Percentiles rank a stretch among this genome's conserved stretches.
phyloP scores from a whole-genome alignment of 2,113 vertebrate species.

The Tyto alba region DNA sequence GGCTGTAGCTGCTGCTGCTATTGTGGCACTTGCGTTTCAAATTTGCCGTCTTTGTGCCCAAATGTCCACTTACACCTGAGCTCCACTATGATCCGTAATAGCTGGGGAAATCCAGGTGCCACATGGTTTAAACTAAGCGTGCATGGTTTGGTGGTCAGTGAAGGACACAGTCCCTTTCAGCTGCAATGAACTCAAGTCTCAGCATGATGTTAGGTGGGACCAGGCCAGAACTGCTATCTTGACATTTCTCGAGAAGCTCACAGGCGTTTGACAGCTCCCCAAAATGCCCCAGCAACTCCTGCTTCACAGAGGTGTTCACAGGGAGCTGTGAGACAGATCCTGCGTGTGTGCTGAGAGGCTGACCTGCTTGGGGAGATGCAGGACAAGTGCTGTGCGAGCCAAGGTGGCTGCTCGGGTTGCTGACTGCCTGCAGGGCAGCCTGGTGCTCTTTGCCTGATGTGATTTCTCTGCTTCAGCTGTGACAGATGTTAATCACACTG shows the following conservation, averaged over 20 bases:
- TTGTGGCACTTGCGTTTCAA: background rate
- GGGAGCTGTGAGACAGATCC: background rate
- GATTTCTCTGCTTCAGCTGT: background rate
- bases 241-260: background rate
- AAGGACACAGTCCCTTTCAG: background rate
- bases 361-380: background rate
- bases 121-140: background rate
- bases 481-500: background rate
- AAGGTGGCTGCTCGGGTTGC: background rate
- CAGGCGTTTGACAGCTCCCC: background rate
- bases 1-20: background rate
- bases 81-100: background rate
- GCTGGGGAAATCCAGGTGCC: background rate
- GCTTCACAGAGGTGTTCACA: background rate
- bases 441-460: background rate
- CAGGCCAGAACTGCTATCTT: background rate
- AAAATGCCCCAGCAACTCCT: background rate
- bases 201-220: background rate
- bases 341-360: background rate
- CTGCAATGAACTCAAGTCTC: background rate
- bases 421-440: background rate
- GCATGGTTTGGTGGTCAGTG: background rate
- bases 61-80: background rate
- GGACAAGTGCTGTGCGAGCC: background rate
- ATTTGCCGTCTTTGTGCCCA: background rate